These are phyloP conservation scores for Aptenodytes patagonicus DNA, from an alignment of 2,113 vertebrate genomes.

Conservation along the genomic window DNA sequence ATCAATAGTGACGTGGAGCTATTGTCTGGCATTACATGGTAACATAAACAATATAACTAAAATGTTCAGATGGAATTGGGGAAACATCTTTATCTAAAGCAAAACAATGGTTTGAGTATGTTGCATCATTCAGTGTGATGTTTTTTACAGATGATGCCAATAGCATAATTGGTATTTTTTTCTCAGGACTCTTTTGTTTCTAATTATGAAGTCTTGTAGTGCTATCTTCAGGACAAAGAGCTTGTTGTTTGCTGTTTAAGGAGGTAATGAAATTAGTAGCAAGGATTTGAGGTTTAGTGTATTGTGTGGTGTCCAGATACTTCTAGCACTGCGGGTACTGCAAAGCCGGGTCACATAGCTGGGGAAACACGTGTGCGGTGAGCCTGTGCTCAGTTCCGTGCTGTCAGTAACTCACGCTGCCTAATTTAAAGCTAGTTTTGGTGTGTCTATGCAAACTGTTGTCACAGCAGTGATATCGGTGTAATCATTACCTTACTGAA, in stretches of 20 bases:
- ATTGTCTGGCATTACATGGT: background rate
- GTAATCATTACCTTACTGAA: background rate
- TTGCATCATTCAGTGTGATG: background rate
- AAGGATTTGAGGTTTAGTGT: background rate
- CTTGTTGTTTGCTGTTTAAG: background rate
- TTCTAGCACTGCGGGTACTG: background rate
- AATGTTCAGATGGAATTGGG: background rate
- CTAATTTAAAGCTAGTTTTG: background rate
- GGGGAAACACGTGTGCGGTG: accelerated
- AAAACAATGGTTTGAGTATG: background rate
- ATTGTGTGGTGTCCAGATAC: background rate
- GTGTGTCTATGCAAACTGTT: background rate
- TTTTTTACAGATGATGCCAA: background rate
- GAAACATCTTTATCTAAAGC: background rate
- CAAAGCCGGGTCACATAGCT: accelerated
- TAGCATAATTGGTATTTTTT: background rate
- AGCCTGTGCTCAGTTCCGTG: background rate
- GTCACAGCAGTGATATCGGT: background rate
- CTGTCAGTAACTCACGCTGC: background rate
- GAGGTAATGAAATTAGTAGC: background rate
- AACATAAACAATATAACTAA: background rate
- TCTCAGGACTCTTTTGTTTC: background rate
- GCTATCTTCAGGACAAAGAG: background rate
- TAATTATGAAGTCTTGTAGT: background rate
- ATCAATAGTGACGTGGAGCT: background rate